These are phyloP conservation scores for Ploceus nigricollis DNA, from an alignment of 2,113 vertebrate genomes.

Conservation along the genomic window DNA sequence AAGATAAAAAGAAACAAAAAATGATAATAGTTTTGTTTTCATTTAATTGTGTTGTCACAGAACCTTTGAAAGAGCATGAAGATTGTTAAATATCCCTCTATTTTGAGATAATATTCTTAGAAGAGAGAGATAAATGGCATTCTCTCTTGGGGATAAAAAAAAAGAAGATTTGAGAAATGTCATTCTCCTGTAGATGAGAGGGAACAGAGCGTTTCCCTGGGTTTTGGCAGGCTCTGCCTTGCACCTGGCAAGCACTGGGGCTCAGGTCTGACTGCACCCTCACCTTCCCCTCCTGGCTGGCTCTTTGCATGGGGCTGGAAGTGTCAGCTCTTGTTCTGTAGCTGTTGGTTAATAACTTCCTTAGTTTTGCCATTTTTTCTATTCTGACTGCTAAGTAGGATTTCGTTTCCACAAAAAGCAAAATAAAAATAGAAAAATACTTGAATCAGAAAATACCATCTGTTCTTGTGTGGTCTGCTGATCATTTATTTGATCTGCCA, in stretches of 20 bases:
- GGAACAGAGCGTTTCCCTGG: rapidly evolving
- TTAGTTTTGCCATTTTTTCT: neutral
- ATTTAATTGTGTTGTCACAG: neutral
- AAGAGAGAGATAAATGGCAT: neutral
- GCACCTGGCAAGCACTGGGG: neutral
- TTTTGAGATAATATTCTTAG: neutral
- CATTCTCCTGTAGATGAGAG: neutral
- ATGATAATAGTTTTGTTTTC: neutral
- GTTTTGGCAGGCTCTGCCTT: neutral
- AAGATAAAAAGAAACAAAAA: constrained; percentile 19
- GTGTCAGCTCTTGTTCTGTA: neutral
- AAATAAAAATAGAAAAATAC: neutral
- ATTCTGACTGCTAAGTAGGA: neutral
- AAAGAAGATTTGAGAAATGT: neutral
- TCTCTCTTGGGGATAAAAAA: neutral
- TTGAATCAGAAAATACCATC: neutral
- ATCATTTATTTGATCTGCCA: neutral
- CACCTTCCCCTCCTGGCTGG: neutral
- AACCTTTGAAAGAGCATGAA: neutral
- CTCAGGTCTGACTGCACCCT: neutral
- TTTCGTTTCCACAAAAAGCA: neutral
- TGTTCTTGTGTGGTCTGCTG: neutral
- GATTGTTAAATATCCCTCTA: neutral
- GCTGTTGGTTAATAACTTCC: neutral
- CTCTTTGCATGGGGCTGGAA: neutral